Evolutionary conservation across 2,888 invertebrate species (phyloP).

Genomic region (Ptychoptera albimana): DNA sequence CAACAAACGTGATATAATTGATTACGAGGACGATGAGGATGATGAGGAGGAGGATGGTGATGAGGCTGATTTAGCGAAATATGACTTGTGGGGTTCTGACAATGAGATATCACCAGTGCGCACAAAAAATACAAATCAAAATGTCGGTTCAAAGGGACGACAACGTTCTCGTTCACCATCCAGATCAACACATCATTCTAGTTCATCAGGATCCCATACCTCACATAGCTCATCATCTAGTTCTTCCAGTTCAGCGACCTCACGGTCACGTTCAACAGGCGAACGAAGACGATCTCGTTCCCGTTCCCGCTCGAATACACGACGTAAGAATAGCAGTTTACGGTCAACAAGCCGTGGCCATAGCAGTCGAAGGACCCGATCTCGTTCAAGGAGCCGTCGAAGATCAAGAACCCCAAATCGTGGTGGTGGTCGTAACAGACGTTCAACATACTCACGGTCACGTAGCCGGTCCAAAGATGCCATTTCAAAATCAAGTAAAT

Average conservation of each 20-base stretch:
- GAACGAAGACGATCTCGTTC: too few relatives aligned
- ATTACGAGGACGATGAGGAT: slow-evolving; percentile 28
- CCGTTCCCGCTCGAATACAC: too few relatives aligned
- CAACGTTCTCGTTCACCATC: slow-evolving; percentile 6
- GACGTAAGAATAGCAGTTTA: too few relatives aligned
- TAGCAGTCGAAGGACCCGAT: too few relatives aligned
- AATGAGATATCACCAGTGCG: slow-evolving; percentile 26
- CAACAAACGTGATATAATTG: slow-evolving; percentile 15
- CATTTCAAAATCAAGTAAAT: too few relatives aligned
- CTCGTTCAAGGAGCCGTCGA: too few relatives aligned
- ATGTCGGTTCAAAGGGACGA: slow-evolving; percentile 2
- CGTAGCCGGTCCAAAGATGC: too few relatives aligned
- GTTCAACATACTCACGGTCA: too few relatives aligned
- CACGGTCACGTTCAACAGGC: too few relatives aligned
- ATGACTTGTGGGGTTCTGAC: slow-evolving; percentile 59
- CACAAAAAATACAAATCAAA: slow-evolving; percentile 11
- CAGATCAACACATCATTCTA: slow-evolving; percentile 8
- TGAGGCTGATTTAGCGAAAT: slow-evolving; percentile 58
- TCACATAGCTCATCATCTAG: slow-evolving; percentile 7
- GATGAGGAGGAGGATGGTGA: slow-evolving; percentile 41
- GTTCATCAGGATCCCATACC: slow-evolving; percentile 8
- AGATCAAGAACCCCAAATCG: too few relatives aligned
- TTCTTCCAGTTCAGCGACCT: background rate
- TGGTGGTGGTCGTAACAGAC: too few relatives aligned
- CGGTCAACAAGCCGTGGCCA: too few relatives aligned